Evolutionary conservation across 2,113 vertebrate genomes (phyloP).

Genomic region (Misgurnus mizolepis): DNA sequence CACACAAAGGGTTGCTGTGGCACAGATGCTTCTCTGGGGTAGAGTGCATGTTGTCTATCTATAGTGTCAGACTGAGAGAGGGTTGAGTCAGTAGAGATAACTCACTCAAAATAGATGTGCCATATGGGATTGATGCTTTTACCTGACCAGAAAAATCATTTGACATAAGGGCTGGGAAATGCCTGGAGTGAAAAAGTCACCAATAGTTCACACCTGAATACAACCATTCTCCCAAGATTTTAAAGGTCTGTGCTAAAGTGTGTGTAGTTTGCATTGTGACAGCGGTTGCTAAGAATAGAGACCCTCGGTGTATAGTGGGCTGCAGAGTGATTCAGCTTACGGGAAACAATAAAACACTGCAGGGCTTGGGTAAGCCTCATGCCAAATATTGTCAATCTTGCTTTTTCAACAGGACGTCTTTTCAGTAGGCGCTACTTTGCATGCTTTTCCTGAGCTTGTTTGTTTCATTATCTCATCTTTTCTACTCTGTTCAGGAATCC

Average conservation of each 20-base stretch:
- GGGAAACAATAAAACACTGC: constrained; percentile 17
- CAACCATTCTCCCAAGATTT: background rate
- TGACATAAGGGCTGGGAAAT: background rate
- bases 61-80: constrained; percentile 38
- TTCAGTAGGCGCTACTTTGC: background rate
- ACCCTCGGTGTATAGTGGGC: background rate
- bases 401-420: background rate
- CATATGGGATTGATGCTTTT: constrained; percentile 21
- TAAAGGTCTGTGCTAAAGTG: constrained; percentile 3
- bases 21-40: background rate
- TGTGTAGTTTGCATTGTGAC: constrained; percentile 4
- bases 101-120: constrained; percentile 40
- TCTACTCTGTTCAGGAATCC: constrained; percentile 76
- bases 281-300: constrained; percentile 31
- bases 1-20: background rate
- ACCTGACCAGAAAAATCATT: constrained; percentile 32
- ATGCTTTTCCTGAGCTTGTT: background rate
- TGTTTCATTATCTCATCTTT: background rate
- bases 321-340: constrained; percentile 5
- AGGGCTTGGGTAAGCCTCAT: constrained; percentile 2
- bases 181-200: background rate
- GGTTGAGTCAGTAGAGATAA: constrained; percentile 36
- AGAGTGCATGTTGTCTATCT: constrained; percentile 32
- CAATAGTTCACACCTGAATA: background rate
- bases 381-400: background rate